A percentile compares a stretch with the other conserved stretches of the same genome.
Evolutionary conservation across 1,140 invertebrate species (phyloP).

Genomic region (Formica selysi): DNA sequence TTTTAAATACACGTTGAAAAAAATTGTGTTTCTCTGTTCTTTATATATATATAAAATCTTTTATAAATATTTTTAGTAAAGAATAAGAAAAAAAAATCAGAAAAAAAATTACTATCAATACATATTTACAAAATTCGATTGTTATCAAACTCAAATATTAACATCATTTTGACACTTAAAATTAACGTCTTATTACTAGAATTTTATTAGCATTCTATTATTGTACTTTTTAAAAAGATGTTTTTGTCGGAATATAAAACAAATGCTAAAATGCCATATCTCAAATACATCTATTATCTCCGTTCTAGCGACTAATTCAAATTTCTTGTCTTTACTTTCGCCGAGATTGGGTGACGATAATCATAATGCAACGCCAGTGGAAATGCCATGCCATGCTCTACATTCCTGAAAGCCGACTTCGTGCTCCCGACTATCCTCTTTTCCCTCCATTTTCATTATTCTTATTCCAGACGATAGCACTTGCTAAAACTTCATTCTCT

Average conservation of each 20-base stretch:
- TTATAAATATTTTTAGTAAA: neutral
- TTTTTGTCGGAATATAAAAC: neutral
- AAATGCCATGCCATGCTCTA: slow-evolving; percentile 25
- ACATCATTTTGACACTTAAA: neutral
- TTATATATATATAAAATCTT: neutral
- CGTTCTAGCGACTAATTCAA: slow-evolving; percentile 22
- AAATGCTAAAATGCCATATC: neutral
- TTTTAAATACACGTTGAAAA: neutral
- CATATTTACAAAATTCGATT: neutral
- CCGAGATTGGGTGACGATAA: slow-evolving; percentile 14
- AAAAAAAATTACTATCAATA: too few relatives aligned
- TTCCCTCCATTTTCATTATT: slow-evolving; percentile 59
- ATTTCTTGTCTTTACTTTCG: slow-evolving; percentile 40
- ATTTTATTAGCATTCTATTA: slow-evolving; percentile 8
- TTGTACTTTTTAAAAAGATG: neutral
- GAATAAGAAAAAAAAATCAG: neutral
- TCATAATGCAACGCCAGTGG: slow-evolving; percentile 42
- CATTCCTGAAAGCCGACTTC: slow-evolving; percentile 47
- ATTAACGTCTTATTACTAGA: neutral
- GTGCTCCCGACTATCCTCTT: slow-evolving; percentile 16
- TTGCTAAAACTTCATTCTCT: slow-evolving; percentile 43
- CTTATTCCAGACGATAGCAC: slow-evolving; percentile 54
- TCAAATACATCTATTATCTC: neutral
- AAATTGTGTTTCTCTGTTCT: neutral
- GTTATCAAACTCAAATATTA: neutral